phyloP scores from a whole-genome alignment of 2,888 invertebrate genomes.

The Heliconius ethilla region DNA sequence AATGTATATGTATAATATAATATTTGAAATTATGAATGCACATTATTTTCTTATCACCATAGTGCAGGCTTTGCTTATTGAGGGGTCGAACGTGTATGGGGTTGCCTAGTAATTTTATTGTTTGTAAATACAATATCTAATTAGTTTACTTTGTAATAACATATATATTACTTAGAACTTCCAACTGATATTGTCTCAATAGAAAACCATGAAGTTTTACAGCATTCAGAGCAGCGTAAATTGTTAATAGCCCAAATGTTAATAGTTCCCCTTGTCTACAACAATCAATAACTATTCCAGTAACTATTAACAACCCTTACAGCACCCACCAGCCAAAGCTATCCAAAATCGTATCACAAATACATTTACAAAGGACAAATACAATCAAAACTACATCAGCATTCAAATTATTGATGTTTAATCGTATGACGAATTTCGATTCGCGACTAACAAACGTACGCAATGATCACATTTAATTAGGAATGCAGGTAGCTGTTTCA shows the following conservation, averaged over 20 bases:
- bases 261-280: not conserved
- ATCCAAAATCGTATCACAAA: conserved; percentile 28
- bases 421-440: conserved; percentile 54
- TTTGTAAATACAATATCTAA: not conserved
- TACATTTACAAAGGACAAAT: conserved; percentile 37
- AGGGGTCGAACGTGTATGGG: not conserved
- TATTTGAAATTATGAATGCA: not conserved
- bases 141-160: no score
- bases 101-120: not conserved
- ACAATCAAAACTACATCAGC: conserved; percentile 38
- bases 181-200: not conserved
- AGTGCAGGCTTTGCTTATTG: not conserved
- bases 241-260: not conserved
- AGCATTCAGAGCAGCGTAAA: not conserved
- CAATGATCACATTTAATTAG: conserved; percentile 68
- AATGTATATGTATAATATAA: not conserved
- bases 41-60: not conserved
- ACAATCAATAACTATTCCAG: not conserved
- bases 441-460: conserved; percentile 53
- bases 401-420: conserved; percentile 45
- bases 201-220: not conserved
- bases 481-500: conserved; percentile 52
- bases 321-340: not conserved
- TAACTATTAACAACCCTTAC: not conserved
- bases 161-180: no score